Evolutionary conservation across 1,140 invertebrate genomes (phyloP), one percentile per base, ranked within the genome.

Genomic region (Megalonaias nervosa): DNA sequence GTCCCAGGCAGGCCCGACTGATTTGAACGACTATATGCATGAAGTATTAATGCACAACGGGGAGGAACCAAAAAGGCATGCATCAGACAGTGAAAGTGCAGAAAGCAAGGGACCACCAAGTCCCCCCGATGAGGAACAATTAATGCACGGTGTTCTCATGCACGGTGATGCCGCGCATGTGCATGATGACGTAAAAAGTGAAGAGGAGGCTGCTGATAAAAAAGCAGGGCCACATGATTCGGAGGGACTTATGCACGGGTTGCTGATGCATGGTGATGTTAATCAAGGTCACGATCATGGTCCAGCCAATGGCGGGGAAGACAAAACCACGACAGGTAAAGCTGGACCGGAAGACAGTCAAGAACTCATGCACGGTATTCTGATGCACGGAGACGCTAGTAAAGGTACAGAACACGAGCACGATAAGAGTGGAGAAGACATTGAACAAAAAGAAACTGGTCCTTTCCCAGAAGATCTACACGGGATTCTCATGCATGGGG

Each of bases 11-110:
- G 82, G 79, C 17, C 81, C 82, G 6, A 68, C 79, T 60, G 80
- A 82, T 70, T 72, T 79, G 12, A 70, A 78, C 17, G 31, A 78
- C 31, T 61, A 74, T 59, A 79, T 85, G 64, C 85, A 87, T 68
- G 84, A 80, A 19, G 85, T 84, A 1, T 13, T 83, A 58, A 87
- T 87, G 85, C 85, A 87, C 67, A 84, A 81, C 11, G 81, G 83
- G 38, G 74, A 71, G 17, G 75, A 77, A n/a, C 80, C 77, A 55
- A 58, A 71, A 13, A 77, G 82, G 2, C 82, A 87, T 67, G 23
- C 23, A 9, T 71, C 74, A 21, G 78, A 82, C 58, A 56, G 66
- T 12, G 21, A 70, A 70, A 16, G 38, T 14, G 31, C 17, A 4
- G 62, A 70, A 31, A 57, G 23, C 21, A 17, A 66, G 6, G 67